phyloP scores from a whole-genome alignment of 1,140 invertebrate species.

The Caerostris darwini region DNA sequence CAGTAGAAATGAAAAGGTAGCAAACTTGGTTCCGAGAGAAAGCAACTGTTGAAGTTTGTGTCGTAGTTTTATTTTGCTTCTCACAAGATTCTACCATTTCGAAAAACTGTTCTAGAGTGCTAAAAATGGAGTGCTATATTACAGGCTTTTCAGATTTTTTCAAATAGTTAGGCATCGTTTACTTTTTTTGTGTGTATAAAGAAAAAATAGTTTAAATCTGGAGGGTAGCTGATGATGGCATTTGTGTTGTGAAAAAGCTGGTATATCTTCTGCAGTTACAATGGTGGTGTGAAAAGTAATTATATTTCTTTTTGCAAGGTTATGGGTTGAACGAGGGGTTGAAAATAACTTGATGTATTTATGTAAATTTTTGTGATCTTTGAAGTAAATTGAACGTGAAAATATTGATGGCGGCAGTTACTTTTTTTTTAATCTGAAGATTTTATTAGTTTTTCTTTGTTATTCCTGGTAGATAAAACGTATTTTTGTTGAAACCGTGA shows the following conservation, averaged over 20 bases:
- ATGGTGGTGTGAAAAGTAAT: neutral
- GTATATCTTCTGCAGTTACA: too few relatives aligned
- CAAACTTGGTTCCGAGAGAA: conserved; percentile 31
- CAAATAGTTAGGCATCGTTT: conserved; percentile 35
- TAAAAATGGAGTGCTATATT: conserved; percentile 7
- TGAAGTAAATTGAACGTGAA: neutral
- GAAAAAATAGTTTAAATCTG: neutral
- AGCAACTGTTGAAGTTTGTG: conserved; percentile 55
- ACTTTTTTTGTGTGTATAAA: neutral
- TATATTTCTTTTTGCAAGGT: neutral
- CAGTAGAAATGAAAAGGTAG: conserved; percentile 51
- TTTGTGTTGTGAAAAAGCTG: too few relatives aligned
- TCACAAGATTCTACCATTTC: conserved; percentile 5
- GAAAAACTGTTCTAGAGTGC: conserved; percentile 17
- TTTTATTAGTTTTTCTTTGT: neutral
- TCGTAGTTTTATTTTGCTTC: conserved; percentile 30
- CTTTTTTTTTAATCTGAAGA: neutral
- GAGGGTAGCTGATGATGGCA: too few relatives aligned
- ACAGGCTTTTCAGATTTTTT: neutral
- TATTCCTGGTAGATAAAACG: neutral
- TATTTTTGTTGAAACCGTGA: too few relatives aligned
- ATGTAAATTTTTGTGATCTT: neutral
- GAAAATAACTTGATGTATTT: neutral
- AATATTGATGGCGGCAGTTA: too few relatives aligned
- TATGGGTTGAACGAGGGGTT: neutral